These are phyloP conservation scores for Drymodes brunneopygia DNA, from an alignment of 2,113 vertebrate genomes.

Conservation along the genomic window DNA sequence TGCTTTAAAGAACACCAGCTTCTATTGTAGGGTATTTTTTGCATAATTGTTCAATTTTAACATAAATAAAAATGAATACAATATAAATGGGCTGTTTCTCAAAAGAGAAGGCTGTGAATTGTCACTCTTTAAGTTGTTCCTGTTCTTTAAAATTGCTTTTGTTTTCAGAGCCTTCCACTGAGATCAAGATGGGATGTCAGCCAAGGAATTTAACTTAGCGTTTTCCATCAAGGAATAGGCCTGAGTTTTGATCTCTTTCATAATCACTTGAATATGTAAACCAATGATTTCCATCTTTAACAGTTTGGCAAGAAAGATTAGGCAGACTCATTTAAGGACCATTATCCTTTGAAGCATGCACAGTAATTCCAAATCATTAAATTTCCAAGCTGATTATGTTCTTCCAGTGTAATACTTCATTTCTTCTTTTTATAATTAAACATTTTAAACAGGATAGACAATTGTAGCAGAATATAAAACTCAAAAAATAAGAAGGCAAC, in stretches of 20 bases:
- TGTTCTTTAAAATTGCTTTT: background rate
- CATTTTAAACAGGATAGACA: background rate
- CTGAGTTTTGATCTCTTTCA: conserved; percentile 19
- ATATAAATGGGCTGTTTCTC: background rate
- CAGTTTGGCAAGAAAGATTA: conserved; percentile 5
- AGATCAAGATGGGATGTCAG: conserved; percentile 11
- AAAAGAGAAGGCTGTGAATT: background rate
- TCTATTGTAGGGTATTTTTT: background rate
- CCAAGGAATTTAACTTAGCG: background rate
- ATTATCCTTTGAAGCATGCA: conserved; percentile 12
- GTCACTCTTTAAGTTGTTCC: background rate
- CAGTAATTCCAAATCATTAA: conserved; percentile 1
- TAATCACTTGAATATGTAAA: conserved; percentile 24
- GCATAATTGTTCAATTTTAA: background rate
- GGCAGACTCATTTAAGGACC: background rate
- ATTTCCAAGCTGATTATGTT: background rate
- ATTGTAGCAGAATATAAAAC: background rate
- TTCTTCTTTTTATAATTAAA: background rate
- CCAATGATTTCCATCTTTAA: conserved; percentile 34
- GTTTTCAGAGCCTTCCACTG: background rate
- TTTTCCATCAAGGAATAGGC: background rate
- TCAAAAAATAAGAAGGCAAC: background rate
- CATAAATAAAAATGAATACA: background rate
- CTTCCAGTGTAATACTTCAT: background rate
- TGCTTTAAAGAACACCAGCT: background rate